A percentile compares a stretch with the other conserved stretches of the same genome.
Conservation (phyloP, 1,140 invertebrate species). For the Drosophila repletoides region DNA sequence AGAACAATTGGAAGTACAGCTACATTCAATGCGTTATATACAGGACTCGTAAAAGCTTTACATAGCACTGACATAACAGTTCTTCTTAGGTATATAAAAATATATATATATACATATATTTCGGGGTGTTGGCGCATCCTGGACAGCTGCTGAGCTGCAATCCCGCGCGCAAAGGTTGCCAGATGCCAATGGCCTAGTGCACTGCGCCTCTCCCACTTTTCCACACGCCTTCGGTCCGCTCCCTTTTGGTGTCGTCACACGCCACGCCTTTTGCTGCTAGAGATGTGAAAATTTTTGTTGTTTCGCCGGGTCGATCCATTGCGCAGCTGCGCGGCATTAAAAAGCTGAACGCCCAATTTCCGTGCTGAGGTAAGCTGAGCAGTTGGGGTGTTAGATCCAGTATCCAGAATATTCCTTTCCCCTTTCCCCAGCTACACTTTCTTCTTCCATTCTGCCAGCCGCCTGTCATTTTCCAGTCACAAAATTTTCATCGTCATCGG, state of each 20-base stretch:
- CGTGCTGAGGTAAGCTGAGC: too few species aligned
- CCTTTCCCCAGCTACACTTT: neutral
- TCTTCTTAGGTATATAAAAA: neutral
- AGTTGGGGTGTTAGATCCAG: neutral
- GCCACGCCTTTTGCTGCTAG: conserved; percentile 31
- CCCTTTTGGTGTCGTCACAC: neutral
- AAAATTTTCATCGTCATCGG: conserved; percentile 37
- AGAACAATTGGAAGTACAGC: conserved; percentile 58
- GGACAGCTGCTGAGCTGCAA: conserved; percentile 56
- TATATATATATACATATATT: neutral
- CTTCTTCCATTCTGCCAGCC: neutral
- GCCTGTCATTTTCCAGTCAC: conserved; percentile 38
- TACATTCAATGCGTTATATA: conserved; percentile 41
- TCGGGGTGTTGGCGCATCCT: conserved; percentile 42
- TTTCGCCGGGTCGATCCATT: conserved; percentile 12
- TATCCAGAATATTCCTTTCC: neutral
- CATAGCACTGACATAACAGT: conserved; percentile 30
- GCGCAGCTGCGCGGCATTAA: conserved; percentile 39
- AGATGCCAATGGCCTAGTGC: conserved; percentile 79
- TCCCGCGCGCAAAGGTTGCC: conserved; percentile 59
- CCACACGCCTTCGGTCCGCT: neutral
- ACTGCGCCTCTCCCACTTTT: conserved; percentile 35
- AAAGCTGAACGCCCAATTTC: conserved; percentile 51
- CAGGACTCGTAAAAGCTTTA: neutral
- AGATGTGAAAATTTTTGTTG: neutral